phyloP scores from a whole-genome alignment of 2,888 invertebrate genomes.

The Alcis repandata region DNA sequence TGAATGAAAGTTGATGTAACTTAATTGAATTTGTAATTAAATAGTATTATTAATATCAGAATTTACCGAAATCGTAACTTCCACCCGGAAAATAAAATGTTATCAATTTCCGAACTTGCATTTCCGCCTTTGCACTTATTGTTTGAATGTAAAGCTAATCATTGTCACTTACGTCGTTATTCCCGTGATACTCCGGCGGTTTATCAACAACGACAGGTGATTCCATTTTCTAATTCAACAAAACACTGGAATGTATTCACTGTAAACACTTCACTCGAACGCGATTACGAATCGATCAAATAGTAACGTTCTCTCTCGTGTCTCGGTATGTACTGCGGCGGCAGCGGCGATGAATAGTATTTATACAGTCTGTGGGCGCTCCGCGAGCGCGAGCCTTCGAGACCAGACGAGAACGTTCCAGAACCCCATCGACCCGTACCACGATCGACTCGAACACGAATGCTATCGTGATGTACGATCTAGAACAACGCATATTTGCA shows the following conservation, averaged over 20 bases:
- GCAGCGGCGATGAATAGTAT: constrained; percentile 61
- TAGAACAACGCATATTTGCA: neutral
- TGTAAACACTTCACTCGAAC: constrained; percentile 69
- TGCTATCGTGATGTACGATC: constrained; percentile 15
- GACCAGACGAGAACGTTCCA: constrained; percentile 61
- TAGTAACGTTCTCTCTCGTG: constrained; percentile 60
- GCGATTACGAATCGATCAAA: constrained; percentile 54
- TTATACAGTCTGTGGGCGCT: constrained; percentile 69
- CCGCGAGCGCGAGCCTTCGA: constrained; percentile 68
- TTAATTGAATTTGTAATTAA: too few species aligned
- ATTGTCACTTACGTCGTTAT: constrained; percentile 84
- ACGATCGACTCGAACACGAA: constrained; percentile 19
- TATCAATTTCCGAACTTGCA: constrained; percentile 9
- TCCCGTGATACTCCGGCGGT: constrained; percentile 86
- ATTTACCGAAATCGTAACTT: neutral
- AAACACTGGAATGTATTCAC: constrained; percentile 78
- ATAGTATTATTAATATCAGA: neutral
- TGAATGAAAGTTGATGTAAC: neutral
- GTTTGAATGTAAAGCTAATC: neutral
- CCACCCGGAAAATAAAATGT: neutral
- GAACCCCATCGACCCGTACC: constrained; percentile 46
- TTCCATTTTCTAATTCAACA: constrained; percentile 78
- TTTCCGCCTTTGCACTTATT: constrained; percentile 22
- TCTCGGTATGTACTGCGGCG: constrained; percentile 74
- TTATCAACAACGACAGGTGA: constrained; percentile 88